Conservation (phyloP, 2,888 invertebrate species). For the Lamellibrachia satsuma region DNA sequence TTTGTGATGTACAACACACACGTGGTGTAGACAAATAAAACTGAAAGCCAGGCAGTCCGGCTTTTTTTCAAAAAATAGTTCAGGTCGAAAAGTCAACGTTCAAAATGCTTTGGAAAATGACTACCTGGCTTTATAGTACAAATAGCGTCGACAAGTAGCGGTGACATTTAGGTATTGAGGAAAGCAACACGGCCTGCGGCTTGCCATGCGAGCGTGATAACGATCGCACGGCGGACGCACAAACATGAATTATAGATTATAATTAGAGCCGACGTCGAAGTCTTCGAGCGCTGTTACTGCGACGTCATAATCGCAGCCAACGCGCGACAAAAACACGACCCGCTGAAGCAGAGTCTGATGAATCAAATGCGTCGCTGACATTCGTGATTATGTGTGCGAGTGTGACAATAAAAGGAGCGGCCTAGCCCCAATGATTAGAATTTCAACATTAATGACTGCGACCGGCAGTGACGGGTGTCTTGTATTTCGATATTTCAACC, state of each 20-base stretch:
- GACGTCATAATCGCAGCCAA: not conserved
- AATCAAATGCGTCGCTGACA: not conserved
- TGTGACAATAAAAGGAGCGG: not conserved
- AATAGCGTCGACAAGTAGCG: not conserved
- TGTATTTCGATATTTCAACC: not conserved
- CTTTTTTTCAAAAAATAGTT: no score
- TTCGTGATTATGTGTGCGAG: not conserved
- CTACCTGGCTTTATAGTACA: not conserved
- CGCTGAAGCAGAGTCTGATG: not conserved
- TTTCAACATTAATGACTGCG: not conserved
- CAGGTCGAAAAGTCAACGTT: not conserved
- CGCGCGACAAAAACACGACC: not conserved
- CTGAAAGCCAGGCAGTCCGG: no score
- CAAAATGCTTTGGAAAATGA: not conserved
- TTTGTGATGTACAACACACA: no score
- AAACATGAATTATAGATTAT: slow-evolving; percentile 4
- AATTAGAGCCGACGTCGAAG: not conserved
- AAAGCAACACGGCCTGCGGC: not conserved
- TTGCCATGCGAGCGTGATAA: not conserved
- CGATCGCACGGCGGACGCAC: not conserved
- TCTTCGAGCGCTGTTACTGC: not conserved
- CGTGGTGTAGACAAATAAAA: no score
- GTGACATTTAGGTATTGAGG: not conserved
- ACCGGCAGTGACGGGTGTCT: not conserved
- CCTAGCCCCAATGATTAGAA: not conserved